Percentiles rank a stretch among this genome's conserved stretches.
phyloP scores from a whole-genome alignment of 2,113 vertebrate species.

The Carassius auratus region DNA sequence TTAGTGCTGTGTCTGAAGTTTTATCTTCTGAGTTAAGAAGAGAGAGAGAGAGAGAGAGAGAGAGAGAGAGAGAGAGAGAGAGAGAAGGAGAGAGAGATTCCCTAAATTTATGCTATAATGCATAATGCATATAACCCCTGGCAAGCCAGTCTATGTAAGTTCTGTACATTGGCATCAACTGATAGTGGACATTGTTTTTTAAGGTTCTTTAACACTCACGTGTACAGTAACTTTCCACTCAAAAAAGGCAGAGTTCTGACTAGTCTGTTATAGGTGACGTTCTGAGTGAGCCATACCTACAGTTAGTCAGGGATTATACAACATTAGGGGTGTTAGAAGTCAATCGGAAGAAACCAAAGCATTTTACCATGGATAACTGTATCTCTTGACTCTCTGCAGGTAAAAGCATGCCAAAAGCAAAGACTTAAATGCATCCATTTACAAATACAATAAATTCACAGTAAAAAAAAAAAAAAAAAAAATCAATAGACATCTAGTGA shows the following conservation, averaged over 20 bases:
- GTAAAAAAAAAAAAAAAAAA: neutral
- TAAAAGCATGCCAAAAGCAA: constrained; percentile 57
- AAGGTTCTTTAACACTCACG: constrained; percentile 65
- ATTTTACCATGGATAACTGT: constrained; percentile 25
- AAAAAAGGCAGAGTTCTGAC: constrained; percentile 44
- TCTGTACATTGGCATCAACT: constrained; percentile 71
- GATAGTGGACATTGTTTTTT: constrained; percentile 67
- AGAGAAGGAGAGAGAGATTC: neutral
- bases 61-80: constrained; percentile 38
- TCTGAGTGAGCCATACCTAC: constrained; percentile 48
- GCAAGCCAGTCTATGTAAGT: constrained; percentile 56
- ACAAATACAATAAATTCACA: constrained; percentile 7
- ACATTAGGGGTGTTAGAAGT: constrained; percentile 65
- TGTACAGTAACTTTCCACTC: constrained; percentile 2
- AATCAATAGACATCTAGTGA: neutral
- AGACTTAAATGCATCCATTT: constrained; percentile 56
- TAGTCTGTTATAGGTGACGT: constrained; percentile 57
- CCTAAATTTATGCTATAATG: constrained; percentile 20
- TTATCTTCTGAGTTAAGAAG: constrained; percentile 72
- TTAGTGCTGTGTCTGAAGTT: constrained; percentile 70
- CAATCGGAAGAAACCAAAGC: constrained; percentile 57
- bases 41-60: constrained; percentile 45
- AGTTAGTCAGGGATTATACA: constrained; percentile 65
- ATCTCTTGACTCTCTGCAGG: constrained; percentile 40
- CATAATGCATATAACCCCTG: too few species aligned